A percentile compares a stretch with the other conserved stretches of the same genome.
phyloP scores from a whole-genome alignment of 2,888 invertebrate species.

The Hesperia comma region DNA sequence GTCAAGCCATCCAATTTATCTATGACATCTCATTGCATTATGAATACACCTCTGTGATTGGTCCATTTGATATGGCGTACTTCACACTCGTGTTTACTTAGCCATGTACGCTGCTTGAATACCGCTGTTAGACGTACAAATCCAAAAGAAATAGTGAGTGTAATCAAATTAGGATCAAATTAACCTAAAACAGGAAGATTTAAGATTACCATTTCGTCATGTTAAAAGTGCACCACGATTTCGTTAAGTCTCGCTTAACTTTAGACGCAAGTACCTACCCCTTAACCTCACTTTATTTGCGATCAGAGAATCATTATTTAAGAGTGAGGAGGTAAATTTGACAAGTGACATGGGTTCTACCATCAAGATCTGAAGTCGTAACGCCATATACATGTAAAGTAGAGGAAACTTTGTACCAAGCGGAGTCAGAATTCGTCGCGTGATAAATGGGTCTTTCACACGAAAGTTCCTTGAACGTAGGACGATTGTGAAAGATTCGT shows the following conservation, averaged over 20 bases:
- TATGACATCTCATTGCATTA: no score
- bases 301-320: conserved; percentile 16
- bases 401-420: conserved; percentile 17
- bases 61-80: no score
- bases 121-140: no score
- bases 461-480: conserved; percentile 24
- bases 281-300: conserved; percentile 17
- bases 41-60: no score
- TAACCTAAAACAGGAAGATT: no score
- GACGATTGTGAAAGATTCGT: conserved; percentile 3
- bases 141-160: no score
- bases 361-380: conserved; percentile 12
- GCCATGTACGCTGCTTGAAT: no score
- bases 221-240: background rate
- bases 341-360: conserved; percentile 37
- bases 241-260: background rate
- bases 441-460: conserved; percentile 19
- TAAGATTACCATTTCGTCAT: conserved; percentile 6
- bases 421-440: conserved; percentile 10
- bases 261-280: background rate
- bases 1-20: no score
- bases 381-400: conserved; percentile 12
- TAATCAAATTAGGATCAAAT: no score
- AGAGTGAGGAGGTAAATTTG: conserved; percentile 36
- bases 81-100: no score